Base-by-base conservation (phyloP, 92 coral and sea anemone species). In the Umimayanthus chanpuru region DNA sequence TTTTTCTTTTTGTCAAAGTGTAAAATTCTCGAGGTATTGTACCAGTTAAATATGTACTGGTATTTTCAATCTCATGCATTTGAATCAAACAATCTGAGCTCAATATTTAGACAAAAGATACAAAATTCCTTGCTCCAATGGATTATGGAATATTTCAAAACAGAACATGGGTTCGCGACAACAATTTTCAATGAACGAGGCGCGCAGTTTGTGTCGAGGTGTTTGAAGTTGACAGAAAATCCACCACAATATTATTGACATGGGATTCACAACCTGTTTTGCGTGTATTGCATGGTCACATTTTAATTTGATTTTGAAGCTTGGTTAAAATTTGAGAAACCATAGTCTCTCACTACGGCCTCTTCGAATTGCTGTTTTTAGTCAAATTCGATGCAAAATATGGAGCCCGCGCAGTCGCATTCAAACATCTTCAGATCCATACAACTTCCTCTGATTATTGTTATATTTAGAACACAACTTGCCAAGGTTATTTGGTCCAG, bases 101-200 rank as follows among this genome's bases (percentile, higher is more conserved):
- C 77, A 73, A 73, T 73, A 73, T 73, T 73, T 73, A 73, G 44
- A 73, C 77, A 73, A 73, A 73, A 73, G 77, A 73, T 73, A 73
- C 77, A 73, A 73, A 73, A 28, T 73, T 73, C 77, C 77, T 73
- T 73, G 77, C 39, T 73, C 40, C 77, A 73, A 73, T 66, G 72
- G 25, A 66, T 49, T 49, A 49, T 49, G 55, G 55, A 49, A 49
- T 49, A 49, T 49, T 49, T 49, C 55, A 49, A 49, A 49, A 49
- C 55, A 49, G 55, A 49, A 49, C 55, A 66, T 7, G 72, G 72
- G 28, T 66, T 66, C 72, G 72, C 72, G 72, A 61, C 68, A 61
- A 61, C 68, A 61, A 61, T 61, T 61, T 61, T 61, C 68, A 61
- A 61, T 61, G 68, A 61, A 61, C 68, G 68, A 61, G 68, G 68